These are phyloP conservation scores for Patella caerulea DNA, from an alignment of 2,888 invertebrate genomes.

Conservation along the genomic window DNA sequence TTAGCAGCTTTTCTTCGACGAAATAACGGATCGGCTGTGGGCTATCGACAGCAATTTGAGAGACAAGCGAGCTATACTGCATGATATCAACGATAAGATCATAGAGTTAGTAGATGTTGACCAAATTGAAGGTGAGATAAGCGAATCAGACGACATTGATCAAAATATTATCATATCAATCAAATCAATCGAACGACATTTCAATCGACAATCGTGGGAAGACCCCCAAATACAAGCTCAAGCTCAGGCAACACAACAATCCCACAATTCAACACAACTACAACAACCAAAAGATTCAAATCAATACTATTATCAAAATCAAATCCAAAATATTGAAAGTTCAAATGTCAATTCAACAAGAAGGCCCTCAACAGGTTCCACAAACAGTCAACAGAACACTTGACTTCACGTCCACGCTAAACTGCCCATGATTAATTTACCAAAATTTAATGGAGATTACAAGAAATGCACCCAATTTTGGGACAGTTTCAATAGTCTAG, in stretches of 20 bases:
- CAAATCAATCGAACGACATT: background rate
- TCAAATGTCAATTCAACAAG: background rate
- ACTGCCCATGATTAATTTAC: background rate
- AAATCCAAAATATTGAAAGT: background rate
- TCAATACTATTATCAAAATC: background rate
- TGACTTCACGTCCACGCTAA: background rate
- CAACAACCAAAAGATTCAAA: background rate
- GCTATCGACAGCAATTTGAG: no score
- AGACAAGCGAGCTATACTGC: no score
- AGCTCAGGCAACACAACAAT: background rate
- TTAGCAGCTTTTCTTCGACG: no score
- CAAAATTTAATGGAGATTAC: slow-evolving; percentile 4
- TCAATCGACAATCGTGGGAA: background rate
- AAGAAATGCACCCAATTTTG: background rate
- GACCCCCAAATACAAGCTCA: background rate
- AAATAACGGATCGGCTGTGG: no score
- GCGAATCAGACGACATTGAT: background rate
- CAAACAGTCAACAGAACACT: background rate
- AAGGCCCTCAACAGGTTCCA: background rate
- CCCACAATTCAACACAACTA: background rate
- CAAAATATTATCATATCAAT: background rate
- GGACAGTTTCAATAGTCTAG: background rate
- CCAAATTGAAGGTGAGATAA: background rate
- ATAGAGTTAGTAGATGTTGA: no score
- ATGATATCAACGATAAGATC: no score